Evolutionary conservation across 2,113 vertebrate genomes (phyloP).

Genomic region (Empidonax traillii): DNA sequence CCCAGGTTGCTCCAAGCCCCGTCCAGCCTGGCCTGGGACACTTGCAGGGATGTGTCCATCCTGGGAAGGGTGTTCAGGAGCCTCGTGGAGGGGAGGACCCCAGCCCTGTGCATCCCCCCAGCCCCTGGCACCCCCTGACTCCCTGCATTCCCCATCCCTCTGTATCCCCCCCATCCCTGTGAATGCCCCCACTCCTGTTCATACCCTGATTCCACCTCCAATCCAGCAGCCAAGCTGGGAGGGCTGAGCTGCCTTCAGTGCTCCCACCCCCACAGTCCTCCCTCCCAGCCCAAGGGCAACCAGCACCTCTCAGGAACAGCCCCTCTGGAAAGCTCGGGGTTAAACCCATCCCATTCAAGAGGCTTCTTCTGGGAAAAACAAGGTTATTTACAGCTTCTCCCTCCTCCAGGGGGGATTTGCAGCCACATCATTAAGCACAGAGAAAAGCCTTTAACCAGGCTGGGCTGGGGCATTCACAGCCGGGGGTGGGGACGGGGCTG

Average conservation of each 20-base stretch:
- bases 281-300: accelerated
- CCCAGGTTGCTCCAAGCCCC: background rate
- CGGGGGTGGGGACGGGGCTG: background rate
- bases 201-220: too few species aligned
- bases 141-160: background rate
- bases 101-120: background rate
- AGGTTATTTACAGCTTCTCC: background rate
- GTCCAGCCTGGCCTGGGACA: background rate
- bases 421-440: background rate
- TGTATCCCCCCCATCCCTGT: background rate
- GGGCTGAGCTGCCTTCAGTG: background rate
- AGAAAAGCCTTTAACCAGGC: background rate
- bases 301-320: background rate
- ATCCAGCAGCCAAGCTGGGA: background rate
- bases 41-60: background rate
- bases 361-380: background rate
- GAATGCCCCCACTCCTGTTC: background rate
- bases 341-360: background rate
- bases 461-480: background rate
- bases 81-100: accelerated
- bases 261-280: accelerated
- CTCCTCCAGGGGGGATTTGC: background rate
- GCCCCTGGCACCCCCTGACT: background rate
- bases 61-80: background rate
- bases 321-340: background rate